phyloP scores from a whole-genome alignment of 2,888 invertebrate species.

The Macropis europaea region DNA sequence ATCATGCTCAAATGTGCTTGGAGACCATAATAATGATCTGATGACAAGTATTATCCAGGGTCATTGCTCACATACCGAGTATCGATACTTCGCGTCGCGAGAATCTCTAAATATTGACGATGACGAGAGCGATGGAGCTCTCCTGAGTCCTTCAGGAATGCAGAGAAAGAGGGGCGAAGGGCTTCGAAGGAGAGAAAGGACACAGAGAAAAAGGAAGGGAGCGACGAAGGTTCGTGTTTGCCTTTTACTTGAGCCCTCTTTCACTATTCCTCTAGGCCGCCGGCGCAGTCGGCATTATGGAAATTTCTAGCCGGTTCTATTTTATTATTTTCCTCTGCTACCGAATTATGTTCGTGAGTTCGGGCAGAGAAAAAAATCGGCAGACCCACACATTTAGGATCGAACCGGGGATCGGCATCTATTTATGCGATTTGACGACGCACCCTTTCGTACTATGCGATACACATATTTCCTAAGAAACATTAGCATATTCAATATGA shows the following conservation, averaged over 20 bases:
- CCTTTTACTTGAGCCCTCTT: constrained; percentile 36
- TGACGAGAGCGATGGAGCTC: constrained; percentile 35
- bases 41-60: too few species aligned
- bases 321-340: constrained; percentile 54
- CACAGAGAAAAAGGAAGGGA: constrained; percentile 8
- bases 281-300: constrained; percentile 44
- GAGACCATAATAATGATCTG: too few species aligned
- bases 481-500: constrained; percentile 61
- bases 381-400: constrained; percentile 16
- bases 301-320: constrained; percentile 44
- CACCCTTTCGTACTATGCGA: constrained; percentile 18
- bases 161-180: not conserved
- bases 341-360: constrained; percentile 41
- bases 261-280: not conserved
- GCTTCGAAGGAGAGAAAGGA: constrained; percentile 12
- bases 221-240: constrained; percentile 40
- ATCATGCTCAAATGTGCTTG: too few species aligned
- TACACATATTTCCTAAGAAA: constrained; percentile 32
- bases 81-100: constrained; percentile 31
- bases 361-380: not conserved
- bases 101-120: constrained; percentile 53
- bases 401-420: constrained; percentile 18
- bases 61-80: too few species aligned
- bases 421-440: constrained; percentile 34
- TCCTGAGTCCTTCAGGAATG: constrained; percentile 4